phyloP scores from a whole-genome alignment of 2,797 vertebrate species.

The Smutsia temminckii region DNA sequence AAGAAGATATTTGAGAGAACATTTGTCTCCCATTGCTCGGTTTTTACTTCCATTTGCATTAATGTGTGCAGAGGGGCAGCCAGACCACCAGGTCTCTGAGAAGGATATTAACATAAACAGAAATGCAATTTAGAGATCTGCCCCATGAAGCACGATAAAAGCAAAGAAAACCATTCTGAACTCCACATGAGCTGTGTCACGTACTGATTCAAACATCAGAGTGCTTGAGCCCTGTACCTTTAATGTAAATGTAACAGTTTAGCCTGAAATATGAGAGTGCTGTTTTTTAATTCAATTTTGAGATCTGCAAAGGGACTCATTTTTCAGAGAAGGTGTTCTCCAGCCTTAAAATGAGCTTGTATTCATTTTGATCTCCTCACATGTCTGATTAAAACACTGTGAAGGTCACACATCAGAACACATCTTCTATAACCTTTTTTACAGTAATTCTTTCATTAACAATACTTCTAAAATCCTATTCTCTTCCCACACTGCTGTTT shows the following conservation, averaged over 20 bases:
- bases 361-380: slow-evolving; percentile 71
- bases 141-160: slow-evolving; percentile 75
- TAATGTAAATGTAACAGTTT: slow-evolving; percentile 39
- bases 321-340: slow-evolving; percentile 69
- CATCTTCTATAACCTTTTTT: slow-evolving; percentile 57
- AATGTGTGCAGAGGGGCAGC: slow-evolving; percentile 67
- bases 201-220: slow-evolving; percentile 75
- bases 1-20: slow-evolving; percentile 61
- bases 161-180: slow-evolving; percentile 82
- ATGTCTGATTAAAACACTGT: slow-evolving; percentile 61
- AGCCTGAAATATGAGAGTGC: background rate
- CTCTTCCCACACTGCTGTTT: slow-evolving; percentile 43
- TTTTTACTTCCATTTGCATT: slow-evolving; percentile 75
- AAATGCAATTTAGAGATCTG: slow-evolving; percentile 71
- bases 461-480: slow-evolving; percentile 19
- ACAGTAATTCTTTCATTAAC: slow-evolving; percentile 70
- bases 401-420: slow-evolving; percentile 75
- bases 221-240: slow-evolving; percentile 78
- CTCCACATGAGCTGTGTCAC: slow-evolving; percentile 82
- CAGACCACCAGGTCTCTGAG: slow-evolving; percentile 16
- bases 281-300: slow-evolving; percentile 76
- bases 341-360: slow-evolving; percentile 76
- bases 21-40: slow-evolving; percentile 63
- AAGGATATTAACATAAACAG: slow-evolving; percentile 76
- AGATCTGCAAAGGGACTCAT: slow-evolving; percentile 72